These are phyloP conservation scores for Hydrozoanthus gracilis DNA, from an alignment of 92 coral and sea anemone species.

Conservation along the genomic window DNA sequence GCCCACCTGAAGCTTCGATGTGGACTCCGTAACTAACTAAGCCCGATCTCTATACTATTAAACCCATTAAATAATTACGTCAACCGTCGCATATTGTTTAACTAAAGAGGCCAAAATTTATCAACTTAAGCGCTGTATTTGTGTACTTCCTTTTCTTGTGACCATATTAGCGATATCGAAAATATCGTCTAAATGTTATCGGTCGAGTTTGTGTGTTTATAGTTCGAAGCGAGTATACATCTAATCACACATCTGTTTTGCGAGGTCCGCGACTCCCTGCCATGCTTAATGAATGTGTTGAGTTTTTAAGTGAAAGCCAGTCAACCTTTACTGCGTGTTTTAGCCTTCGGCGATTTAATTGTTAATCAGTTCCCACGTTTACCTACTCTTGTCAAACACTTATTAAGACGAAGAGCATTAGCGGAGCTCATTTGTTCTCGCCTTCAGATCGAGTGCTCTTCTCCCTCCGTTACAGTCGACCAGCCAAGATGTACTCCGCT, in stretches of 20 bases:
- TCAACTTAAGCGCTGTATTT: slow-evolving; percentile 45
- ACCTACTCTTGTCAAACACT: slow-evolving; percentile 38
- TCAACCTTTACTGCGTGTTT: slow-evolving; percentile 54
- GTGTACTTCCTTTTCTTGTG: slow-evolving; percentile 46
- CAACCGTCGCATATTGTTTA: slow-evolving; percentile 36
- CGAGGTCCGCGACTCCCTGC: slow-evolving; percentile 82
- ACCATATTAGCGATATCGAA: slow-evolving; percentile 48
- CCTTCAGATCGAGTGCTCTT: slow-evolving; percentile 30
- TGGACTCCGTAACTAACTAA: slow-evolving; percentile 20
- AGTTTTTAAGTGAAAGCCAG: slow-evolving; percentile 71
- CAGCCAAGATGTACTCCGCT: slow-evolving; percentile 32
- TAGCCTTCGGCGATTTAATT: slow-evolving; percentile 44
- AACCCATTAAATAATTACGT: slow-evolving; percentile 46
- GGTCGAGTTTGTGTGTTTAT: slow-evolving; percentile 43
- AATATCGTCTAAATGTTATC: slow-evolving; percentile 34
- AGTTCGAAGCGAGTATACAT: slow-evolving; percentile 47
- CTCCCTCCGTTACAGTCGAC: slow-evolving; percentile 17
- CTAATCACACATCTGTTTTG: slow-evolving; percentile 82
- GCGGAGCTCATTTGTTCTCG: slow-evolving; percentile 33
- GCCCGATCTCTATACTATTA: slow-evolving; percentile 30
- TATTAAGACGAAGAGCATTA: slow-evolving; percentile 31
- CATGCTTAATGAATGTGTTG: slow-evolving; percentile 79
- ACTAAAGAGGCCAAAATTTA: slow-evolving; percentile 34
- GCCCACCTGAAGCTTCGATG: slow-evolving; percentile 15
- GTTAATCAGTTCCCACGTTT: slow-evolving; percentile 51